These are phyloP conservation scores for Erebia ligea DNA, from an alignment of 2,888 invertebrate species.

Conservation along the genomic window DNA sequence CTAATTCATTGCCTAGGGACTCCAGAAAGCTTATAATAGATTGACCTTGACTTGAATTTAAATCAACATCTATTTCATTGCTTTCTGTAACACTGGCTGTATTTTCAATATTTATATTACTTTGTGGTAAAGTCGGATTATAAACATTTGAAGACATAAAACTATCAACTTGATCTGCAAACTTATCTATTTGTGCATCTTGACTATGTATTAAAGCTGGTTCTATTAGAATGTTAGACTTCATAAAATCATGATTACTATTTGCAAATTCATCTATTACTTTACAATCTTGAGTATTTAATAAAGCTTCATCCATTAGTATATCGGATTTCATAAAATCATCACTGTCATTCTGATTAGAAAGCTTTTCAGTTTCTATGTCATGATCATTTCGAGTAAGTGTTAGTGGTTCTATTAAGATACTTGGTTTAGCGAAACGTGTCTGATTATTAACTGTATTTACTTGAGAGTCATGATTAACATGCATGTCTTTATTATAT, in stretches of 20 bases:
- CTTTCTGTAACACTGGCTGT: slow-evolving; percentile 39
- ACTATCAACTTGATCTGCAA: slow-evolving; percentile 6
- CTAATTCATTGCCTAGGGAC: slow-evolving; percentile 66
- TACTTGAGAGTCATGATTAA: neutral
- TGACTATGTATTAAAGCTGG: slow-evolving; percentile 19
- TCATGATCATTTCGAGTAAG: slow-evolving; percentile 13
- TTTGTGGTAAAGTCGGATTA: slow-evolving; percentile 8
- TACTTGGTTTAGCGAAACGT: slow-evolving; percentile 34
- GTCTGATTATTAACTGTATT: slow-evolving; percentile 23
- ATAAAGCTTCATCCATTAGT: slow-evolving; percentile 14
- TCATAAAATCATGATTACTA: slow-evolving; percentile 11
- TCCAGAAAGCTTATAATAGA: slow-evolving; percentile 76
- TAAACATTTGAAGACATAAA: neutral
- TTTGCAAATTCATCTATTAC: slow-evolving; percentile 3
- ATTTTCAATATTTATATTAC: slow-evolving; percentile 35
- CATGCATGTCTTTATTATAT: neutral
- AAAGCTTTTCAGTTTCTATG: neutral
- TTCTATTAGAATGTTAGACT: slow-evolving; percentile 15
- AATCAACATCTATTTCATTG: slow-evolving; percentile 40
- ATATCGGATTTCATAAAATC: slow-evolving; percentile 23
- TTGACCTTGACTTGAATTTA: slow-evolving; percentile 56
- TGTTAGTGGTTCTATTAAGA: slow-evolving; percentile 11
- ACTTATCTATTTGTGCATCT: slow-evolving; percentile 10
- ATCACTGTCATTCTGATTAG: slow-evolving; percentile 3
- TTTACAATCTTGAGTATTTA: slow-evolving; percentile 20